Percentiles rank a stretch among this genome's conserved stretches.
Conservation (phyloP, 1,140 invertebrate genomes). For the Dufourea novaeangliae region DNA sequence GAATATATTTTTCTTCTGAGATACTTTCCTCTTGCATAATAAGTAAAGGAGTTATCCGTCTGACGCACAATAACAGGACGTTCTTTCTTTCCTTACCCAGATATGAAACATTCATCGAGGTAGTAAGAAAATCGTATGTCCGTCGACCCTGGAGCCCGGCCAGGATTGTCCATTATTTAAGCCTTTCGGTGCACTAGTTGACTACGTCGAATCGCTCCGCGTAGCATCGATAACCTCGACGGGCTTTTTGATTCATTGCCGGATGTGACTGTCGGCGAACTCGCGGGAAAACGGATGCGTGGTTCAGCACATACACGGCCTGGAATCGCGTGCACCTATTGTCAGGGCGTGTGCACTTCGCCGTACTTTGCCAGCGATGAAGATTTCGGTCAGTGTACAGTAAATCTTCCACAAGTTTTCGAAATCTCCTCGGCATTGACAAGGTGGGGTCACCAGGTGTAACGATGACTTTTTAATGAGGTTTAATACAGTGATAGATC, state of each 20-base stretch:
- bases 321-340: neutral
- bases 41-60: neutral
- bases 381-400: too few relatives aligned
- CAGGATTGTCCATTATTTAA: constrained; percentile 32
- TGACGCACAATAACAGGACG: neutral
- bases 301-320: too few relatives aligned
- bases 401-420: too few relatives aligned
- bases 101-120: constrained; percentile 17
- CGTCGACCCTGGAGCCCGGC: neutral
- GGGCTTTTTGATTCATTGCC: constrained; percentile 18
- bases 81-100: neutral
- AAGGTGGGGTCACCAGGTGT: too few relatives aligned
- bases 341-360: too few relatives aligned
- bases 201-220: constrained; percentile 4
- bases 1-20: neutral
- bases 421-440: too few relatives aligned
- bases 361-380: too few relatives aligned
- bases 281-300: too few relatives aligned
- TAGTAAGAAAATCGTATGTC: constrained; percentile 10
- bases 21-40: neutral
- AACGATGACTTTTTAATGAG: too few relatives aligned
- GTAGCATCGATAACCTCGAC: constrained; percentile 7
- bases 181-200: neutral
- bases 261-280: constrained; percentile 17
- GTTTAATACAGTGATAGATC: too few relatives aligned